Base-by-base conservation (phyloP, 2,113 vertebrate species). In the Nerophis lumbriciformis region DNA sequence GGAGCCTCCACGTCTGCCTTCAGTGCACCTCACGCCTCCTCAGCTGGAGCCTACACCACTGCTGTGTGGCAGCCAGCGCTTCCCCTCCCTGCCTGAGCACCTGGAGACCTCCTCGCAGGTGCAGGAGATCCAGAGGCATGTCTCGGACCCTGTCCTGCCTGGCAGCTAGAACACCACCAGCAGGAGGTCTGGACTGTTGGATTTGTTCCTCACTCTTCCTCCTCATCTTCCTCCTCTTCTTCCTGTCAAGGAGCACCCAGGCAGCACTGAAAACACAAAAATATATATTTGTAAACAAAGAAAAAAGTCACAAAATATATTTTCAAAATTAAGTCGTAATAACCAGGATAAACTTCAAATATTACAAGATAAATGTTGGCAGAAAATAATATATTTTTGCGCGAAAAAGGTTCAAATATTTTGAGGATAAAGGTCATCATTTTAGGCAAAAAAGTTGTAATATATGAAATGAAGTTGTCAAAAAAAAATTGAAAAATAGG, bases 21-120 rank as follows among this genome's bases (percentile, higher is more conserved):
- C 67, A 8, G 54, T 53, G 12, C 28, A 62, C 64, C 51, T 72
- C 49, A 4, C 36, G 5, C 50, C 58, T 12, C 66, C 76, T 64
- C 66, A 56, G 4, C 7, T 61, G 48, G 53, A 83, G 62, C 77
- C 68, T 53, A 82, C 86, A n/a, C 88, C 89, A 88, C 89, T 88
- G 39, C 88, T 91, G n/a, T 66, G 71, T 11, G 49, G 71, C 70
- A 86, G 88, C 75, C 84, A 88, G 67, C 92, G 85, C 9, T 95
- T 93, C 80, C 91, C 94, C 51, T 99, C 96, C 15, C 93, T 98
- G 61, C 97, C 96, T 0, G 94, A 95, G 78, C 88, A 91, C 71
- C 90, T 97, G 56, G 89, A 94, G 79, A 86, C 69, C 54, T 68
- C 90, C 53, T 76, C 69, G 75, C 89, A 14, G 83, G 83, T 76